Base-by-base conservation (phyloP, 2,888 invertebrate genomes). In the Dicyrtomina minuta region DNA sequence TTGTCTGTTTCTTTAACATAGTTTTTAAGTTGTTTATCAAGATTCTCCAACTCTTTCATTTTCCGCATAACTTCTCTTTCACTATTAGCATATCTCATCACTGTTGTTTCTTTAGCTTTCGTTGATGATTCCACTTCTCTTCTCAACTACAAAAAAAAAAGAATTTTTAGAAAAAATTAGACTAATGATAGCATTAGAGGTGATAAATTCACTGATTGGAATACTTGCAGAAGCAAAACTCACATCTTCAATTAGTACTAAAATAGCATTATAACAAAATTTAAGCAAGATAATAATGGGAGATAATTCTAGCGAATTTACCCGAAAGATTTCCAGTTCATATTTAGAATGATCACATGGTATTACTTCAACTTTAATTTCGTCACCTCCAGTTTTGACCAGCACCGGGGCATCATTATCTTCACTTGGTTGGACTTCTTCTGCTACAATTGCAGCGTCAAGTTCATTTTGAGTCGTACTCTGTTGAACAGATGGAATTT, bases 31-130 rank as follows among this genome's bases (percentile, higher is more conserved):
- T 88, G 89, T 71, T 87, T 88, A n/a, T 89, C 88, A 12, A 79
- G 70, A 22, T 78, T 79, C 65, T 82, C 81, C 58, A 78, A 75
- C n/a, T 82, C 83, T 80, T 83, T 84, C 79, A 88, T 88, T 17
- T 89, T 87, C 79, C 89, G 90, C 2, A 94, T 86, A 0, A 91
- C 86, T 65, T 88, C 86, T 79, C 91, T 91, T 80, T 95, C 94
- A 22, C 91, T 89, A 75, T 89, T 89, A 0, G 92, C 95, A 82
- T 93, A 95, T 20, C 90, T 87, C 84, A 95, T 90, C 12, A 95
- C 93, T 73, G 90, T 92, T 0, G 88, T 84, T 79, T 95, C 93
- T 76, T 90, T 91, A 78, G 93, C 93, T 72, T 88, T 89, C 70
- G 88, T 88, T 0, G 91, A 90, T 39, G 22, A 53, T 49, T 89